Evolutionary conservation across 2,797 vertebrate genomes (phyloP), one percentile per base, ranked within the genome.

Genomic region (Neosilurus hyrtlii): DNA sequence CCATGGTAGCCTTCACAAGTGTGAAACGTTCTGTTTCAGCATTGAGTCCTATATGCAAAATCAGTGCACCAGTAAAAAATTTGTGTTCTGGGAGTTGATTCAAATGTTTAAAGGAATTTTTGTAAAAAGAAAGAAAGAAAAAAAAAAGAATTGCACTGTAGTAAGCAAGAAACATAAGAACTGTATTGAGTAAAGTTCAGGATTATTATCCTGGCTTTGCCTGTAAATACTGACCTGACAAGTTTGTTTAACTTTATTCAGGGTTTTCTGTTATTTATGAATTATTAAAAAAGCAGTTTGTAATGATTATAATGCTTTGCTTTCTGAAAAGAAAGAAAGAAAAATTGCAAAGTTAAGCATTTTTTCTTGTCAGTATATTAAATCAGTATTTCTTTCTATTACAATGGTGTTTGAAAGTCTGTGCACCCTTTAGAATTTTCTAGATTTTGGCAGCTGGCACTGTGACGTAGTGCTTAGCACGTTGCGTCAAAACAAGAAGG

Each of bases 251-350:
- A 51, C 15, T 37, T 0, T 61, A 35, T 30, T 12, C 2, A 16
- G 16, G 16, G 2, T 12, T 63, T 14, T 24, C 24, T 24, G 61
- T 14, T 22, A 61, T 18, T 61, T 8, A 12, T 22, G 15, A 10
- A 37, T 76, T 75, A 56, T 30, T 72, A 54, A 52, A 72, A 14
- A 72, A 75, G 54, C 54, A 35, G 54, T 59, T 59, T 43, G 9
- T 76, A n/a, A 20, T 35, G 24, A 30, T 74, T 30, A 6, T n/a
- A 9, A 51, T 54, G 18, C 3, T 35, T 35, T 30, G 4, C 24
- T 30, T 30, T 30, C 30, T 30, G 30, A 30, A 30, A 30, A 30
- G 30, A 26, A 63, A 14, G 15, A 15, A 4, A 4, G 10, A 10
- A 10, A 37, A 37, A 22, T 9, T 35, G 9, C 4, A 43, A 22